phyloP scores from a whole-genome alignment of 1,140 invertebrate species.

The Drosophila rufa region DNA sequence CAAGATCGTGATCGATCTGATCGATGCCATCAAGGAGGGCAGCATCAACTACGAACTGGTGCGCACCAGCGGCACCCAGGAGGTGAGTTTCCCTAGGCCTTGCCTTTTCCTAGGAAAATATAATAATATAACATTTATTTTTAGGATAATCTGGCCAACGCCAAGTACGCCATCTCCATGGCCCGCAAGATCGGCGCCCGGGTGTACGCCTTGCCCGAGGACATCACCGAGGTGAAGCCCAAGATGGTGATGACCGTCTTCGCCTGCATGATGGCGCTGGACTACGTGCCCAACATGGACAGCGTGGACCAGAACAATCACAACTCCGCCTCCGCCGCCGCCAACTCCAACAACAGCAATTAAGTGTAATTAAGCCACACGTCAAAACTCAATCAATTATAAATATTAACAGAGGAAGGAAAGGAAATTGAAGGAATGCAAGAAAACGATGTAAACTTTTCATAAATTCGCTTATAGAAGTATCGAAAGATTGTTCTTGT shows the following conservation, averaged over 20 bases:
- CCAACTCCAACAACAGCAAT: conserved; percentile 74
- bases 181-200: conserved; percentile 98
- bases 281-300: conserved; percentile 96
- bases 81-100: conserved; percentile 87
- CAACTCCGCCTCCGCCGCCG: conserved; percentile 71
- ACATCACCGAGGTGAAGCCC: conserved; percentile 98
- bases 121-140: no score
- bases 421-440: conserved; percentile 6
- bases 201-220: conserved; percentile 99
- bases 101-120: background rate
- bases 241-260: conserved; percentile 99
- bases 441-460: conserved; percentile 22
- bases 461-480: conserved; percentile 35
- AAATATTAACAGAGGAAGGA: conserved; percentile 22
- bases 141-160: conserved; percentile 96
- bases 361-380: conserved; percentile 30
- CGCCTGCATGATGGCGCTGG: conserved; percentile 98
- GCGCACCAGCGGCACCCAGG: conserved; percentile 90
- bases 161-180: conserved; percentile 99
- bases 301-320: conserved; percentile 83
- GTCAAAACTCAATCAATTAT: conserved; percentile 42
- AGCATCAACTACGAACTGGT: conserved; percentile 97
- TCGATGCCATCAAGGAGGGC: conserved; percentile 98
- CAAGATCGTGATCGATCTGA: conserved; percentile 96
- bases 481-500: conserved; percentile 19